phyloP scores from a whole-genome alignment of 2,113 vertebrate genomes.

The Triplophysa rosa region DNA sequence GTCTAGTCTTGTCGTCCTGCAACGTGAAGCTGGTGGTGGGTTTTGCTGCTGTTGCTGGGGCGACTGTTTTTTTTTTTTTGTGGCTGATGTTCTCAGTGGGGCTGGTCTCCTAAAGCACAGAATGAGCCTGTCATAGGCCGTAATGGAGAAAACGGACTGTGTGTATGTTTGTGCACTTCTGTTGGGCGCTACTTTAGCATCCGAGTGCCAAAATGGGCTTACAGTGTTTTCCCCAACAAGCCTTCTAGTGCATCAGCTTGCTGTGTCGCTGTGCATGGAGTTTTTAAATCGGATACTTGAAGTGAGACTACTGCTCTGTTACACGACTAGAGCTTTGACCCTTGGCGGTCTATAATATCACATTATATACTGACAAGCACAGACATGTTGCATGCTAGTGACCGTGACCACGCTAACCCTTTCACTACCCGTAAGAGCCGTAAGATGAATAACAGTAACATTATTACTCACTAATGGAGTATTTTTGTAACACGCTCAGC shows the following conservation, averaged over 20 bases:
- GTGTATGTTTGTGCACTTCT: constrained; percentile 2
- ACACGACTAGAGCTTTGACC: constrained; percentile 24
- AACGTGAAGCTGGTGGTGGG: constrained; percentile 29
- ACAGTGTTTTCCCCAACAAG: constrained; percentile 6
- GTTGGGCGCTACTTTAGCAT: constrained; percentile 26
- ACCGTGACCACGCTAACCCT: constrained; percentile 2
- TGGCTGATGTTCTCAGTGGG: constrained; percentile 21
- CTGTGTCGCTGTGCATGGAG: neutral
- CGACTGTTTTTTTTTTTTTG: neutral
- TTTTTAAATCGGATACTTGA: constrained; percentile 26
- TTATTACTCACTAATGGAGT: neutral
- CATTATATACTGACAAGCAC: constrained; percentile 19
- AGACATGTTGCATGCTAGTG: constrained; percentile 34
- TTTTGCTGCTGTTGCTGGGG: neutral
- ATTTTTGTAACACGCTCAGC: constrained; percentile 2
- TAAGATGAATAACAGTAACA: neutral
- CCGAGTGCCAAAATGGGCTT: constrained; percentile 53
- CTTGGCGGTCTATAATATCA: neutral
- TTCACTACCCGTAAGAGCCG: neutral
- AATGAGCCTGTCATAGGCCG: constrained; percentile 10
- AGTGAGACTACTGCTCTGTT: constrained; percentile 25
- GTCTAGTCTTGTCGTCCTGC: neutral
- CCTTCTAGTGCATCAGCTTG: neutral
- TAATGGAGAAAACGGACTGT: neutral
- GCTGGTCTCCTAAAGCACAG: constrained; percentile 41